Percentiles rank a stretch among this genome's conserved stretches.
phyloP scores from a whole-genome alignment of 2,113 vertebrate genomes.

The Puffinus mauretanicus region DNA sequence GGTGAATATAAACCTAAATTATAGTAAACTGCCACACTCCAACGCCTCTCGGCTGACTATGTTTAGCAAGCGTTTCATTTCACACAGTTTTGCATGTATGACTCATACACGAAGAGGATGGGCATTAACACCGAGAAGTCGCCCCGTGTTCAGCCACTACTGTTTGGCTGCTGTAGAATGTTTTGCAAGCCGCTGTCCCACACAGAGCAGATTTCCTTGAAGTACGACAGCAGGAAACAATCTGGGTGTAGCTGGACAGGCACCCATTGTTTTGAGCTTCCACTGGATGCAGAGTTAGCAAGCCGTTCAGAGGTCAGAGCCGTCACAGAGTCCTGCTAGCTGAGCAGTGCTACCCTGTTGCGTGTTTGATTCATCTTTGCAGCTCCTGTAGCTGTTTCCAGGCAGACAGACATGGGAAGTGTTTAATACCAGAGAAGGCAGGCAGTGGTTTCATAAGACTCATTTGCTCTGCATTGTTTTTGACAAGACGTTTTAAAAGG shows the following conservation, averaged over 20 bases:
- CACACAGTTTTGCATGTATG: neutral
- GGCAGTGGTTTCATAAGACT: neutral
- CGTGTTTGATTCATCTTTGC: neutral
- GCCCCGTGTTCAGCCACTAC: neutral
- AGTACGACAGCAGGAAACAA: slow-evolving; percentile 10
- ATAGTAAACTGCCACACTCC: neutral
- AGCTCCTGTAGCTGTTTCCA: neutral
- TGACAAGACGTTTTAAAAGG: neutral
- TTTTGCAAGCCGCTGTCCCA: neutral
- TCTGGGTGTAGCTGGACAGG: neutral
- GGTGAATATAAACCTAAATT: neutral
- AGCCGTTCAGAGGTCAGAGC: slow-evolving; percentile 6
- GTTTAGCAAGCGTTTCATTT: slow-evolving; percentile 13
- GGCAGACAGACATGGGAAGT: neutral
- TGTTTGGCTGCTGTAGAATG: neutral
- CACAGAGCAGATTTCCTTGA: slow-evolving; percentile 4
- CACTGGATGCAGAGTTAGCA: neutral
- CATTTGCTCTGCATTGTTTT: neutral
- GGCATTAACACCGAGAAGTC: neutral
- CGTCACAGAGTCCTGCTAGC: rapidly evolving
- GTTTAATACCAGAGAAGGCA: neutral
- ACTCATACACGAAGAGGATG: neutral
- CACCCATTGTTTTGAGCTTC: slow-evolving; percentile 30
- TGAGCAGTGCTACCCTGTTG: neutral
- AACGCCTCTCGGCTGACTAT: neutral